These are phyloP conservation scores for Salvator merianae DNA, from an alignment of 2,113 vertebrate genomes.

Conservation along the genomic window DNA sequence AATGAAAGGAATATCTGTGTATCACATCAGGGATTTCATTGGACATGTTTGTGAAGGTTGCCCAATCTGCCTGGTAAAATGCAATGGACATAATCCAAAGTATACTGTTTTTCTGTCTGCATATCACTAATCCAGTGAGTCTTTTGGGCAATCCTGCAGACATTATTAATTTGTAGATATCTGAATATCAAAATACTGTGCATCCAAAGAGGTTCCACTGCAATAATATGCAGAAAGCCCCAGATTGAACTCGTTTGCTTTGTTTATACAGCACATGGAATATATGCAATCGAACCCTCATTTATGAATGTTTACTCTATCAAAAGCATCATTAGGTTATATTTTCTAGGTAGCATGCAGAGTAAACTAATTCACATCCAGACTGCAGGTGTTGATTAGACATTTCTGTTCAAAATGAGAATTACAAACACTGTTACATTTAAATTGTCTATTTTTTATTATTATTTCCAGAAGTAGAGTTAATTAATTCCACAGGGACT, in stretches of 20 bases:
- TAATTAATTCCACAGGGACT: conserved; percentile 71
- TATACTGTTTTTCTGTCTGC: neutral
- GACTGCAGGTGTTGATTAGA: conserved; percentile 66
- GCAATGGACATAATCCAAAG: neutral
- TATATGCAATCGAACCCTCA: conserved; percentile 24
- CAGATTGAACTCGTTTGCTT: conserved; percentile 42
- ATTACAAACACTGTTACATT: conserved; percentile 52
- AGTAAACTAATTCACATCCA: conserved; percentile 45
- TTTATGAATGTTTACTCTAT: conserved; percentile 61
- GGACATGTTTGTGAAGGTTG: neutral
- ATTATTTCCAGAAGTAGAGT: conserved; percentile 49
- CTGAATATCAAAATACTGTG: neutral
- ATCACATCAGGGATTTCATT: neutral
- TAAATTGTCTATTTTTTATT: conserved; percentile 56
- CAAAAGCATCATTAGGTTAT: conserved; percentile 55
- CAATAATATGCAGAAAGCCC: conserved; percentile 26
- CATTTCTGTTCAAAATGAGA: conserved; percentile 65
- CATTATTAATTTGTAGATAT: neutral
- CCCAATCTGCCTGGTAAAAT: neutral
- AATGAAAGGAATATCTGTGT: neutral
- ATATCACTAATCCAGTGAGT: neutral
- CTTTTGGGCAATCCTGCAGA: neutral
- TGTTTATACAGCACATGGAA: conserved; percentile 21
- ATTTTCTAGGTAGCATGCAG: conserved; percentile 47
- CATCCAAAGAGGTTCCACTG: neutral